Base-by-base conservation (phyloP, 1,140 invertebrate genomes). In the Drosophila tsacasi region DNA sequence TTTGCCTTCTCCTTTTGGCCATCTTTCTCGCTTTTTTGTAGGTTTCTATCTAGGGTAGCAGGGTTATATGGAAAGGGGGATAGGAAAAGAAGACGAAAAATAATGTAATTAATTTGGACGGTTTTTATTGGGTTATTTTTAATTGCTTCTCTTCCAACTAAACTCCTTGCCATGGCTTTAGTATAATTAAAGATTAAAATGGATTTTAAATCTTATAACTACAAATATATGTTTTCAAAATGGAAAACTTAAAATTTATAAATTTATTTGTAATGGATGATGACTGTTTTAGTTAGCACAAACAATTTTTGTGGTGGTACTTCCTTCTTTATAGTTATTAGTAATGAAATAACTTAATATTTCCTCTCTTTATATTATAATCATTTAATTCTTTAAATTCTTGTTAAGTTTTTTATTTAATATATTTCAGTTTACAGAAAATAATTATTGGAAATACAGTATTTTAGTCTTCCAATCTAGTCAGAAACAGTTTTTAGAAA, bases 31-130 rank as follows among this genome's bases (percentile, higher is more conserved):
- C 2, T 13, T 15, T 35, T 15, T 25, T 46, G 13, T 1, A 35
- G 13, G 35, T 49, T 27, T 49, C 0, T 50, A 10, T 50, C 27
- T 8, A 46, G 75, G 63, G 55, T 77, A 68, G 35, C 57, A 60
- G 30, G 57, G 67, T 12, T 73, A 52, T 23, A 37, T 61, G 67
- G 6, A 50, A 47, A 66, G 25, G n/a, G 27, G 27, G 27, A 0
- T 7, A 30, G 27, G 19, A 65, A 46, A 39, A 10, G 5, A 46
- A 15, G 12, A 21, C 13, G 12, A 52, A 40, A 58, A 27, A 23
- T 59, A 57, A 66, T 66, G 17, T 21, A 32, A 71, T 71, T 71
- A 52, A 55, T 52, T 23, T 35, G 25, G 49, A 9, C 15, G 13
- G 25, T 44, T 67, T 30, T 46, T 30, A 15, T 67, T 23, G 30